A percentile compares a stretch with the other conserved stretches of the same genome.
Conservation (phyloP, 1,140 invertebrate genomes). For the Arctopsyche grandis region DNA sequence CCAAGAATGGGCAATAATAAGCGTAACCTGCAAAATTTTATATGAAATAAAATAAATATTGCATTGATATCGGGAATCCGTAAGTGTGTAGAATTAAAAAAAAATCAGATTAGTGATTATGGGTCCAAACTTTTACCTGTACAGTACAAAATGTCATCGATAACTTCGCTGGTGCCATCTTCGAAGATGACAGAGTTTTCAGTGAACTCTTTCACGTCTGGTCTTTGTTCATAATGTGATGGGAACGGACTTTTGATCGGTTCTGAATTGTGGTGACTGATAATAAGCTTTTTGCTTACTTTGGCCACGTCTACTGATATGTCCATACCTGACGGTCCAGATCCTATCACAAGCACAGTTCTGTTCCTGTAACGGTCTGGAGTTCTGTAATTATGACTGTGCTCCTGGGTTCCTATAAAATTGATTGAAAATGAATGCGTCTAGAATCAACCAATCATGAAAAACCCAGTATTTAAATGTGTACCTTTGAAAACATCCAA, state of each 20-base stretch:
- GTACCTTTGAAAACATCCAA: conserved; percentile 73
- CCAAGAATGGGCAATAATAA: conserved; percentile 75
- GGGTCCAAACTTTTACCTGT: conserved; percentile 70
- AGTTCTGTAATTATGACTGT: conserved; percentile 87
- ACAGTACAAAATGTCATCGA: conserved; percentile 81
- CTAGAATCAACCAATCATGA: conserved; percentile 3
- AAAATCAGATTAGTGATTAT: background rate
- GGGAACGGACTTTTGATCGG: conserved; percentile 69
- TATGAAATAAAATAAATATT: conserved; percentile 13
- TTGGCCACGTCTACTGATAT: conserved; percentile 79
- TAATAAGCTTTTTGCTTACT: conserved; percentile 71
- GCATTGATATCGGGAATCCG: too few species aligned
- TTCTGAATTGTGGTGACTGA: conserved; percentile 72
- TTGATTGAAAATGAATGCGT: background rate
- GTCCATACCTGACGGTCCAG: conserved; percentile 87
- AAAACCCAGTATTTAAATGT: background rate
- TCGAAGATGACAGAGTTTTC: conserved; percentile 68
- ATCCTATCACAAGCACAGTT: conserved; percentile 83
- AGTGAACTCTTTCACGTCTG: conserved; percentile 69
- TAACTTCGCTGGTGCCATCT: conserved; percentile 70
- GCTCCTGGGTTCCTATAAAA: conserved; percentile 66
- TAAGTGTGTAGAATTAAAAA: background rate
- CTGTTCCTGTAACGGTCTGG: conserved; percentile 74
- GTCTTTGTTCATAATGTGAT: conserved; percentile 72
- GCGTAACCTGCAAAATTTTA: conserved; percentile 69